Percentiles rank a stretch among this genome's conserved stretches.
These are phyloP conservation scores for Scelioninae gen. 1 DNA, from an alignment of 2,888 invertebrate genomes.

Conservation along the genomic window DNA sequence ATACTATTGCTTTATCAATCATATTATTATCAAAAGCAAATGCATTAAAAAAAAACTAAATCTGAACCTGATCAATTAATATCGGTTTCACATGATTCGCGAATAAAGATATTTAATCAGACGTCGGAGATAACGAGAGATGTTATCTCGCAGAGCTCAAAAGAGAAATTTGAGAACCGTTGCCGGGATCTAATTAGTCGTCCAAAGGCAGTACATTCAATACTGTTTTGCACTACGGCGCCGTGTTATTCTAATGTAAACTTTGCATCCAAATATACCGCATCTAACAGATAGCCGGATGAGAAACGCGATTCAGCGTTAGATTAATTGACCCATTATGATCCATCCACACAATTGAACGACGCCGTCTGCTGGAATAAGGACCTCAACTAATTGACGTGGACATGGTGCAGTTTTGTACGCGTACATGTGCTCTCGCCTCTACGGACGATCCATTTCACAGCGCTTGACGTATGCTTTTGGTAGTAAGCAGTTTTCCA, in stretches of 20 bases:
- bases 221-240: constrained; percentile 62
- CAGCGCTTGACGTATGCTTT: constrained; percentile 26
- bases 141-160: constrained; percentile 26
- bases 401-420: constrained; percentile 42
- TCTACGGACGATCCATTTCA: constrained; percentile 6
- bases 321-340: constrained; percentile 76
- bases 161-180: constrained; percentile 52
- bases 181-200: constrained; percentile 77
- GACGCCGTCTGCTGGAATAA: constrained; percentile 55
- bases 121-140: constrained; percentile 45
- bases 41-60: too few relatives aligned
- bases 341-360: constrained; percentile 72
- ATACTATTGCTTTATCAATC: too few relatives aligned
- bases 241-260: constrained; percentile 65
- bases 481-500: constrained; percentile 39
- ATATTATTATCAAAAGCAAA: too few relatives aligned
- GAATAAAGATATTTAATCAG: background rate
- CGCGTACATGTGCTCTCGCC: constrained; percentile 1
- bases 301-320: constrained; percentile 64
- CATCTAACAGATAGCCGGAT: constrained; percentile 60
- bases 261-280: constrained; percentile 71
- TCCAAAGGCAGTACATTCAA: constrained; percentile 72
- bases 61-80: background rate
- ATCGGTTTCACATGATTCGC: background rate
- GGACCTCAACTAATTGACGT: constrained; percentile 60